These are phyloP conservation scores for Struthidea cinerea DNA, from an alignment of 2,113 vertebrate genomes.

Conservation along the genomic window DNA sequence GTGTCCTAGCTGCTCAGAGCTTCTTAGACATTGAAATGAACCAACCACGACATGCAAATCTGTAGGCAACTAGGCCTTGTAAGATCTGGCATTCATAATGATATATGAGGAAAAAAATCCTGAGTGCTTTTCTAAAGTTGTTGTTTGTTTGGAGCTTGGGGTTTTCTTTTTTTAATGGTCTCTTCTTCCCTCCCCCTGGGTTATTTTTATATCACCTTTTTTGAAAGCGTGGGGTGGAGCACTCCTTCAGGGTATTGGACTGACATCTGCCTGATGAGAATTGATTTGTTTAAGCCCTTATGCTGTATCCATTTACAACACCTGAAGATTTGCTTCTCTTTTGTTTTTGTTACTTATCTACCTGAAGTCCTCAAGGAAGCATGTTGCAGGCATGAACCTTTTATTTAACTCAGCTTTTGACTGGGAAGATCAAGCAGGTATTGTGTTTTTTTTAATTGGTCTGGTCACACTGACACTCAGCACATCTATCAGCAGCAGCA, in stretches of 20 bases:
- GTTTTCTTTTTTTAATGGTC: neutral
- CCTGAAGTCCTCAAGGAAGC: neutral
- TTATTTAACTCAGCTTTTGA: neutral
- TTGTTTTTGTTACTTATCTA: neutral
- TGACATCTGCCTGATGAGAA: neutral
- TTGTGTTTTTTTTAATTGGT: neutral
- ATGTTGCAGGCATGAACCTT: neutral
- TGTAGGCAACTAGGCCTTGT: neutral
- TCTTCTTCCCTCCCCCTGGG: neutral
- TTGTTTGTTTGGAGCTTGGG: neutral
- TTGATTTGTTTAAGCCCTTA: neutral
- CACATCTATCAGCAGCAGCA: neutral
- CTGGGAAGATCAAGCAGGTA: neutral
- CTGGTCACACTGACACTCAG: neutral
- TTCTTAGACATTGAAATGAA: neutral
- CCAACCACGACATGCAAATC: neutral
- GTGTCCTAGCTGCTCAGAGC: neutral
- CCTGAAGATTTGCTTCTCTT: neutral
- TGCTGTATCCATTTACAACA: neutral
- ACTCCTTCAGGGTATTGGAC: neutral
- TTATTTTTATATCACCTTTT: neutral
- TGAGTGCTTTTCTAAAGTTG: neutral
- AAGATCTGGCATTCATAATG: neutral
- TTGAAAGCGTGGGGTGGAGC: neutral
- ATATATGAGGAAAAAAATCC: neutral